Evolutionary conservation across 2,888 invertebrate genomes (phyloP), one percentile per base, ranked within the genome.

Genomic region (Drosophila meridionalis): DNA sequence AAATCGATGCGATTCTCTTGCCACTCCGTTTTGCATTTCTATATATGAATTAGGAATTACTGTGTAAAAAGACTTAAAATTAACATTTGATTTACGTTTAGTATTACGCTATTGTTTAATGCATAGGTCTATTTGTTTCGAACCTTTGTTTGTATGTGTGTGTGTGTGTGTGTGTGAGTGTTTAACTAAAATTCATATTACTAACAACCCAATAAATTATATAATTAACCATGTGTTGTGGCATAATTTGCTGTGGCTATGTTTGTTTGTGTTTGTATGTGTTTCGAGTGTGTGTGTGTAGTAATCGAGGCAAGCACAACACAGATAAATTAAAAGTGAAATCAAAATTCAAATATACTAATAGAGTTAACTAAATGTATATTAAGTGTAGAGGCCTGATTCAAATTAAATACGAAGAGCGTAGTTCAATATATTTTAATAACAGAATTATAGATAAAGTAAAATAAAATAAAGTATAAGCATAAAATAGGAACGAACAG

Each of bases 21-120:
- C 38, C 45, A 30, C 34, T 56, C 30, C 26, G 42, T 40, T 30
- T 62, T 61, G 36, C 43, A 45, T 57, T 63, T 55, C 38, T 28
- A 55, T 69, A 45, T 65, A 57, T 72, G 69, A 64, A 65, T 73
- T 81, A 81, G 70, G 74, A 78, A 74, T 73, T 73, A 77, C 61
- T 36, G 28, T 48, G 53, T 73, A 64, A 38, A 32, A 20, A 45
- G 57, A 65, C 81, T 82, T 89, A 85, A 65, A 71, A 59, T 56
- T 85, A 85, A 89, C 89, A 89, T 82, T 80, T 77, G 58, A 59
- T 75, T 72, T 78, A 69, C 58, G 40, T 59, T 67, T 65, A 76
- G 30, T 80, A 62, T 76, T 78, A 80, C 48, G 55, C 81, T 79
- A 79, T 64, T 69, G 34, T 67, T 56, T 80, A 73, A 66, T 77